These are phyloP conservation scores for Dichetophora obliterata DNA, from an alignment of 2,888 invertebrate species.

Conservation along the genomic window DNA sequence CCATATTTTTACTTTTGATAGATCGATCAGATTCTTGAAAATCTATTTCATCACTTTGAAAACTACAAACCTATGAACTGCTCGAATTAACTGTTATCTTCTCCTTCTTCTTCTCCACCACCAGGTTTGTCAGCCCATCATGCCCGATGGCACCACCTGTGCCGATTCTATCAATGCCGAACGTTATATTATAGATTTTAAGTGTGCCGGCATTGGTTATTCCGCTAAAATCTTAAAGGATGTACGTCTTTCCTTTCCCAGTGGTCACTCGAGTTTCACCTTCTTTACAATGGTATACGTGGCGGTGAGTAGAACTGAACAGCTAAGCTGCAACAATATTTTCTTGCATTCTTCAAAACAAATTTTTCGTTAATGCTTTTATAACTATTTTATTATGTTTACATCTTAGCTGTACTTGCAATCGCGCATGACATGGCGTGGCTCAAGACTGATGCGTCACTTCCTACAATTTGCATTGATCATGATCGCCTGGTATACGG, in stretches of 20 bases:
- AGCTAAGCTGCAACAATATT: background rate
- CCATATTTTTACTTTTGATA: no score
- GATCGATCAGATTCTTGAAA: no score
- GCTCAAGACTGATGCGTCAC: constrained; percentile 85
- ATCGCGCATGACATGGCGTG: constrained; percentile 83
- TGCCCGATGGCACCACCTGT: constrained; percentile 72
- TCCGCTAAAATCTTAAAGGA: constrained; percentile 76
- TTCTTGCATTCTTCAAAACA: background rate
- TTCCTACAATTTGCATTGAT: constrained; percentile 86
- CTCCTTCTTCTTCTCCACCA: constrained; percentile 43
- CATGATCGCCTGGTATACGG: constrained; percentile 86
- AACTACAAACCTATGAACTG: no score
- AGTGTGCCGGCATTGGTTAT: constrained; percentile 73
- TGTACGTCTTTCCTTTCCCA: constrained; percentile 89
- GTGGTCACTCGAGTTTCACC: constrained; percentile 92
- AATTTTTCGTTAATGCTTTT: background rate
- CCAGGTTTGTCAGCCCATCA: constrained; percentile 83
- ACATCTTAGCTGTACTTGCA: constrained; percentile 87
- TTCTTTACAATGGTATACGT: constrained; percentile 89
- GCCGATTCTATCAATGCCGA: constrained; percentile 72
- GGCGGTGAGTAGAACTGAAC: constrained; percentile 75
- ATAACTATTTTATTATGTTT: constrained; percentile 29
- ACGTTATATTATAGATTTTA: constrained; percentile 80
- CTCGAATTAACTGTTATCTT: background rate
- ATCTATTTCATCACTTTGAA: no score